phyloP scores from a whole-genome alignment of 2,797 vertebrate species.

The Chromobotia macracanthus region DNA sequence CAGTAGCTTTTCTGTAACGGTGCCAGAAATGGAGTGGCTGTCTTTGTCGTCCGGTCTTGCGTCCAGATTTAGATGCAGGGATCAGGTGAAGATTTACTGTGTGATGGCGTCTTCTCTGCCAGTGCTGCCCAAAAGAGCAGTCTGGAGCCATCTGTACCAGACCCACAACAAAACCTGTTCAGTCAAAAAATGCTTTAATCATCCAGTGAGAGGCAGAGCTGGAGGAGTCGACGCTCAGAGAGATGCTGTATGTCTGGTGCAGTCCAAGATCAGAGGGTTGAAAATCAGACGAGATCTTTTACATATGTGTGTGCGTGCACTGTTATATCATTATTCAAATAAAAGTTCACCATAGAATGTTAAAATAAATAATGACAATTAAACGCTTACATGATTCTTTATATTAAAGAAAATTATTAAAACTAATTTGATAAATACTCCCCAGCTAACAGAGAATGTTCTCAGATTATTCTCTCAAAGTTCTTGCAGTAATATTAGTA shows the following conservation, averaged over 20 bases:
- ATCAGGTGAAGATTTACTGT: slow-evolving; percentile 31
- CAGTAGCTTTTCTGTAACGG: slow-evolving; percentile 22
- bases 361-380: too few species aligned
- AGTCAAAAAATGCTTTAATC: slow-evolving; percentile 58
- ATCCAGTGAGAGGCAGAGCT: slow-evolving; percentile 51
- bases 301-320: not conserved
- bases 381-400: not conserved
- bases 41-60: slow-evolving; percentile 39
- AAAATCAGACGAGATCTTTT: slow-evolving; percentile 13
- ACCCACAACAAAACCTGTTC: slow-evolving; percentile 62
- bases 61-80: slow-evolving; percentile 47
- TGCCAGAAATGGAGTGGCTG: slow-evolving; percentile 26
- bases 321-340: not conserved
- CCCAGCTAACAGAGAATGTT: too few species aligned
- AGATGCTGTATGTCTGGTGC: slow-evolving; percentile 48
- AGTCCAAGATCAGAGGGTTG: slow-evolving; percentile 61
- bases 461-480: too few species aligned
- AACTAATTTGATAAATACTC: too few species aligned
- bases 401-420: too few species aligned
- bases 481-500: too few species aligned
- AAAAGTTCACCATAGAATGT: not conserved
- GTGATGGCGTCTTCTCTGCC: slow-evolving; percentile 39
- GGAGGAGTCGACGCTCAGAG: slow-evolving; percentile 18
- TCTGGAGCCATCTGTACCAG: slow-evolving; percentile 66
- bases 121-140: slow-evolving; percentile 60